Conservation (phyloP, 2,113 vertebrate species). For the Leucopternis melanops region DNA sequence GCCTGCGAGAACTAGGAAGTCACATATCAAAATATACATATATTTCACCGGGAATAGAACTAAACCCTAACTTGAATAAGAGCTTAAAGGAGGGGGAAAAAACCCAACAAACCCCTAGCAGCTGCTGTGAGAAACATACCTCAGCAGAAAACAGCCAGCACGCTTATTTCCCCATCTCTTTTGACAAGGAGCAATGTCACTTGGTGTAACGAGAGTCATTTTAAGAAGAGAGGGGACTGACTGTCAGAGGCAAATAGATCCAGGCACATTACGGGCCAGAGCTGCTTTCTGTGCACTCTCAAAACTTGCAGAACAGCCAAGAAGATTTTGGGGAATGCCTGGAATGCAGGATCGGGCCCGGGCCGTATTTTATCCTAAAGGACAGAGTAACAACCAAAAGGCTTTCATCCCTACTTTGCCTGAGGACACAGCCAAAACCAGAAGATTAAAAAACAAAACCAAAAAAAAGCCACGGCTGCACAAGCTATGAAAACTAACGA, state of each 20-base stretch:
- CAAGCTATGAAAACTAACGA: neutral
- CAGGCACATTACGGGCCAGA: neutral
- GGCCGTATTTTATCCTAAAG: slow-evolving; percentile 22
- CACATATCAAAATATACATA: neutral
- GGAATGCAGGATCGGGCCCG: slow-evolving; percentile 26
- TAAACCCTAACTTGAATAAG: neutral
- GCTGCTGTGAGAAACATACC: neutral
- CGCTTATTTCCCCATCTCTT: neutral
- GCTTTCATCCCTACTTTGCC: neutral
- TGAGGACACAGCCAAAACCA: neutral
- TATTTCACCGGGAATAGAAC: neutral
- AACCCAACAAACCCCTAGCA: neutral
- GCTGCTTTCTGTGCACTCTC: slow-evolving; percentile 23
- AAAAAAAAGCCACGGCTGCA: neutral
- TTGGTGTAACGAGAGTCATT: neutral
- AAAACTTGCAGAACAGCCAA: slow-evolving; percentile 20
- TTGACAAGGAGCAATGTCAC: neutral
- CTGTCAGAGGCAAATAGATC: neutral
- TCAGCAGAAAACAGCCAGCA: neutral
- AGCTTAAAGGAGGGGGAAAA: neutral
- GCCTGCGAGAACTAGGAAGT: neutral
- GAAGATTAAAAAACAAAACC: neutral
- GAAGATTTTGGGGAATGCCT: slow-evolving; percentile 33
- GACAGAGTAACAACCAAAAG: neutral
- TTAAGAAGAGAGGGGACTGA: neutral